Conservation (phyloP, 1,140 invertebrate genomes). For the Tetragonula clypearis region DNA sequence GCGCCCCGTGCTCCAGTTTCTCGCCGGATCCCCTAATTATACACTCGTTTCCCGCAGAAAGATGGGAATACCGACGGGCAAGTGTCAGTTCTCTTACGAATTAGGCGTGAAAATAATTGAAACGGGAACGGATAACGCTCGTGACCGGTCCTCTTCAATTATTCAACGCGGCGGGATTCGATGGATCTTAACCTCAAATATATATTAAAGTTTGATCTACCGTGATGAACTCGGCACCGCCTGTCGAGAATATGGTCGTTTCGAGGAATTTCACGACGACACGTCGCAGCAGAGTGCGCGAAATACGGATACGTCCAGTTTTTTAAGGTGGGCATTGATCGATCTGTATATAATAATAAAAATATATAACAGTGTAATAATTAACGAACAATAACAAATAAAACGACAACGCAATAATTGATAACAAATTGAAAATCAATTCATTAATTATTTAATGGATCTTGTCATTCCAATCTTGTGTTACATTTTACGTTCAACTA, state of each 20-base stretch:
- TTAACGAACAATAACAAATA: too few relatives aligned
- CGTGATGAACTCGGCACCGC: background rate
- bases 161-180: background rate
- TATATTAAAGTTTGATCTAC: background rate
- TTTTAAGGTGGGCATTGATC: too few relatives aligned
- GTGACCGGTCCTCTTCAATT: background rate
- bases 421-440: too few relatives aligned
- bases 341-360: too few relatives aligned
- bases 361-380: too few relatives aligned
- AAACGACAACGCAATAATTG: too few relatives aligned
- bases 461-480: too few relatives aligned
- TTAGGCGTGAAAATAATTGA: constrained; percentile 19
- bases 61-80: background rate
- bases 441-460: too few relatives aligned
- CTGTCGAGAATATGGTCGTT: background rate
- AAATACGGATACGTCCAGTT: too few relatives aligned
- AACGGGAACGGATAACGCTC: background rate
- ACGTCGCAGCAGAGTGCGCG: background rate
- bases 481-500: too few relatives aligned
- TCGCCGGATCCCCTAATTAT: background rate
- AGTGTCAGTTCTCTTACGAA: constrained; percentile 11
- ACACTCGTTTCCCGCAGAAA: background rate
- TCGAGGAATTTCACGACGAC: background rate
- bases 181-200: background rate
- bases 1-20: background rate